These are phyloP conservation scores for Pristionchus fissidentatus DNA, from an alignment of 2,888 invertebrate genomes.

Conservation along the genomic window DNA sequence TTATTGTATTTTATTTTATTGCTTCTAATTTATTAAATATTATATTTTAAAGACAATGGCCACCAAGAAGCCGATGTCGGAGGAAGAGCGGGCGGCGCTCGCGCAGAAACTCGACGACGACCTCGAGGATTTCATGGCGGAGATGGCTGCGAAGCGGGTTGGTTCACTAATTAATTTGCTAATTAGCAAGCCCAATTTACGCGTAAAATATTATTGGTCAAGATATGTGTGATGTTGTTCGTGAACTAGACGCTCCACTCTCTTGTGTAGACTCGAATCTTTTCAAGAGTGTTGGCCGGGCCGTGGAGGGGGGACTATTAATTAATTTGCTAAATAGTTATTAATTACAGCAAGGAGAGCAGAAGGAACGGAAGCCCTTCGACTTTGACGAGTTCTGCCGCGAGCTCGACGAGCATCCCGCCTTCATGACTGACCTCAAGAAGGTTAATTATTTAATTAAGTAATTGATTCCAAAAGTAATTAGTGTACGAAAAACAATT, in stretches of 20 bases:
- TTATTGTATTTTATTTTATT: not conserved
- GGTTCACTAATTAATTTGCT: not conserved
- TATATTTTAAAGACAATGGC: not conserved
- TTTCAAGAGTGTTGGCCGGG: too few relatives aligned
- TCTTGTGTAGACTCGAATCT: not conserved
- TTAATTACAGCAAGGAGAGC: constrained; percentile 34
- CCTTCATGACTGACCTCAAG: constrained; percentile 70
- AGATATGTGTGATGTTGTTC: too few relatives aligned
- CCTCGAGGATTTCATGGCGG: constrained; percentile 70
- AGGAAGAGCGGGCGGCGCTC: constrained; percentile 65
- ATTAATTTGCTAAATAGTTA: not conserved
- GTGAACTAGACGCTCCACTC: not conserved
- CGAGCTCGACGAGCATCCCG: constrained; percentile 73
- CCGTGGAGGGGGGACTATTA: too few relatives aligned
- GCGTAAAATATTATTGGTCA: not conserved
- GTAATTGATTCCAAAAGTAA: too few relatives aligned
- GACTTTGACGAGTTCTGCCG: constrained; percentile 73
- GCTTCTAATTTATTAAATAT: not conserved
- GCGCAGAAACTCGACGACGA: constrained; percentile 71
- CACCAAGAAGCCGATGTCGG: constrained; percentile 58
- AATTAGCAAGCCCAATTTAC: not conserved
- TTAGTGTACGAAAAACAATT: too few relatives aligned
- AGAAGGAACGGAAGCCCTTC: constrained; percentile 64
- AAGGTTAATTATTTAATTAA: too few relatives aligned
- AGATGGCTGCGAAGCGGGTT: constrained; percentile 68